Evolutionary conservation across 2,888 invertebrate genomes (phyloP).

Genomic region (Thalpophila matura): DNA sequence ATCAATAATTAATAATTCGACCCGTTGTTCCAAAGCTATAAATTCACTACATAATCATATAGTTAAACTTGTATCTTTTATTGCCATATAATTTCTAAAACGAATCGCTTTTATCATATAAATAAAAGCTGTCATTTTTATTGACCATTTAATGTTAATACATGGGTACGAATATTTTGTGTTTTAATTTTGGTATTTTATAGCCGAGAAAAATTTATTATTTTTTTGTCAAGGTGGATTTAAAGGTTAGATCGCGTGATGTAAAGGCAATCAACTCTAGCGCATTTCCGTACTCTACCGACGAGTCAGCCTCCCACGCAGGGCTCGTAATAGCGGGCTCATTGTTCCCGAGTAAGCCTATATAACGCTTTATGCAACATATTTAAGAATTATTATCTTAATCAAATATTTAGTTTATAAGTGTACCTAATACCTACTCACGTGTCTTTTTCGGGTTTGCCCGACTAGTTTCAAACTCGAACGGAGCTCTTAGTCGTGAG

Average conservation of each 20-base stretch:
- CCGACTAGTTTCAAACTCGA: too few species aligned
- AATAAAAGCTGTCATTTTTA: conserved; percentile 57
- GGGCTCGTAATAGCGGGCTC: conserved; percentile 58
- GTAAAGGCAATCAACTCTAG: conserved; percentile 50
- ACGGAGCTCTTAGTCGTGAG: too few species aligned
- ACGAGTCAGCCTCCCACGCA: conserved; percentile 62
- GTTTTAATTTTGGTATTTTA: conserved; percentile 34
- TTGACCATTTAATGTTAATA: conserved; percentile 50
- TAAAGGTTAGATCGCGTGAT: conserved; percentile 50
- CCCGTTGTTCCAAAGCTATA: conserved; percentile 33
- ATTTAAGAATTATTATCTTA: conserved; percentile 48
- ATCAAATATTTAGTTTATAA: too few species aligned
- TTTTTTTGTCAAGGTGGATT: conserved; percentile 22
- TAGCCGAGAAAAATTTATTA: neutral
- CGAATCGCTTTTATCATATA: conserved; percentile 42
- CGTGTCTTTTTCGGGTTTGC: too few species aligned
- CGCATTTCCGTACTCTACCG: conserved; percentile 56
- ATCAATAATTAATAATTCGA: conserved; percentile 7
- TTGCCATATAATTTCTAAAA: conserved; percentile 46
- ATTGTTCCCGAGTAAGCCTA: conserved; percentile 66
- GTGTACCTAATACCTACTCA: too few species aligned
- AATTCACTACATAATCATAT: conserved; percentile 49
- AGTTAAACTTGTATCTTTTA: conserved; percentile 38
- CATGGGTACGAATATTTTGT: conserved; percentile 29
- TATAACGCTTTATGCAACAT: conserved; percentile 45